Evolutionary conservation across 2,888 invertebrate genomes (phyloP).

Genomic region (Oligia latruncula): DNA sequence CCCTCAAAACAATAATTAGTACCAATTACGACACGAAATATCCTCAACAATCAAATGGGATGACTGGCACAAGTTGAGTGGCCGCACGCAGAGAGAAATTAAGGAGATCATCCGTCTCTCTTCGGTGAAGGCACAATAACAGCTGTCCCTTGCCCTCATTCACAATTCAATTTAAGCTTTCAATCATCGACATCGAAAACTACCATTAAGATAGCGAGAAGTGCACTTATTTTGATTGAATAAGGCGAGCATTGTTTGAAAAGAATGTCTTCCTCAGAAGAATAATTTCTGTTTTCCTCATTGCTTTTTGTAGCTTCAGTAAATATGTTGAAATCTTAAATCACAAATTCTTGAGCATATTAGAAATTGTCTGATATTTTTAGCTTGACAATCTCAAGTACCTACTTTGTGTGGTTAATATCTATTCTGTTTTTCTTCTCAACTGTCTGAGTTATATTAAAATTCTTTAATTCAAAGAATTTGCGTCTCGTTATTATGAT

Average conservation of each 20-base stretch:
- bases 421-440: slow-evolving; percentile 44
- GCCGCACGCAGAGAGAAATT: slow-evolving; percentile 86
- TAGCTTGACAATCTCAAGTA: slow-evolving; percentile 56
- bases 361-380: slow-evolving; percentile 55
- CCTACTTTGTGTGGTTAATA: slow-evolving; percentile 54
- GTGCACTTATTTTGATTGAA: slow-evolving; percentile 68
- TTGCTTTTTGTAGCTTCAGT: slow-evolving; percentile 35
- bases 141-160: slow-evolving; percentile 69
- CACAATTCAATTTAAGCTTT: slow-evolving; percentile 68
- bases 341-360: slow-evolving; percentile 59
- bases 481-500: slow-evolving; percentile 66
- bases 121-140: slow-evolving; percentile 65
- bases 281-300: slow-evolving; percentile 39
- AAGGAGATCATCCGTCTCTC: slow-evolving; percentile 76
- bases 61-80: slow-evolving; percentile 87
- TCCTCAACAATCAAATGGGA: slow-evolving; percentile 87
- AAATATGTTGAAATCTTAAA: slow-evolving; percentile 53
- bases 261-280: slow-evolving; percentile 28
- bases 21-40: slow-evolving; percentile 87
- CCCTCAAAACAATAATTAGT: slow-evolving; percentile 87
- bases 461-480: slow-evolving; percentile 70
- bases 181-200: slow-evolving; percentile 75
- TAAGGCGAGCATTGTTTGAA: slow-evolving; percentile 56
- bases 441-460: slow-evolving; percentile 64
- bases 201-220: slow-evolving; percentile 70